Evolutionary conservation across 53 echinoderm and acorn worm species (phyloP).

Genomic region (Crossaster papposus): DNA sequence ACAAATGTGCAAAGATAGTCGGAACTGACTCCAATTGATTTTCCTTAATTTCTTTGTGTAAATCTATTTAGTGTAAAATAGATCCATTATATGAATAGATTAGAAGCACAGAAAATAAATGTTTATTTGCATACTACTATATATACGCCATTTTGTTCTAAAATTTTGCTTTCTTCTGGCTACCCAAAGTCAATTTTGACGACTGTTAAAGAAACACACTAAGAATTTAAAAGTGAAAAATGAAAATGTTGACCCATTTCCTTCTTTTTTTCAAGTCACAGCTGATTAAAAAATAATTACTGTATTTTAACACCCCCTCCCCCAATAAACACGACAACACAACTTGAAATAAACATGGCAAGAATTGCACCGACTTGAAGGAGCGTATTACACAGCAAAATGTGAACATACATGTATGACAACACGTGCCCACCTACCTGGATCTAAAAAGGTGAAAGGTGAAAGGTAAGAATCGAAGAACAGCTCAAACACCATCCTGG

Average conservation of each 20-base stretch:
- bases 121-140: too few species aligned
- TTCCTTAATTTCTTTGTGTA: background rate
- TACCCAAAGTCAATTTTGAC: too few species aligned
- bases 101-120: too few species aligned
- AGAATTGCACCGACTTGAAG: background rate
- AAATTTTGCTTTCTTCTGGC: too few species aligned
- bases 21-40: background rate
- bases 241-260: too few species aligned
- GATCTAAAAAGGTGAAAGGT: conserved; percentile 31
- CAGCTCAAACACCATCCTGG: conserved; percentile 31
- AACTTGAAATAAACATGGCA: background rate
- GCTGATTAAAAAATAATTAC: too few species aligned
- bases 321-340: too few species aligned
- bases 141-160: too few species aligned
- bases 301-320: too few species aligned
- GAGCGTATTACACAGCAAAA: background rate
- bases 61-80: background rate
- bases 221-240: too few species aligned
- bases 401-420: background rate
- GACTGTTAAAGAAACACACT: too few species aligned
- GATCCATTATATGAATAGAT: background rate
- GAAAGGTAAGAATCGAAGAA: conserved; percentile 28
- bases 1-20: background rate
- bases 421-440: conserved; percentile 40
- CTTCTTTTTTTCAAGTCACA: too few species aligned